Percentiles rank a stretch among this genome's conserved stretches.
These are phyloP conservation scores for Aplodontia rufa DNA, from an alignment of 2,113 vertebrate genomes.

Conservation along the genomic window DNA sequence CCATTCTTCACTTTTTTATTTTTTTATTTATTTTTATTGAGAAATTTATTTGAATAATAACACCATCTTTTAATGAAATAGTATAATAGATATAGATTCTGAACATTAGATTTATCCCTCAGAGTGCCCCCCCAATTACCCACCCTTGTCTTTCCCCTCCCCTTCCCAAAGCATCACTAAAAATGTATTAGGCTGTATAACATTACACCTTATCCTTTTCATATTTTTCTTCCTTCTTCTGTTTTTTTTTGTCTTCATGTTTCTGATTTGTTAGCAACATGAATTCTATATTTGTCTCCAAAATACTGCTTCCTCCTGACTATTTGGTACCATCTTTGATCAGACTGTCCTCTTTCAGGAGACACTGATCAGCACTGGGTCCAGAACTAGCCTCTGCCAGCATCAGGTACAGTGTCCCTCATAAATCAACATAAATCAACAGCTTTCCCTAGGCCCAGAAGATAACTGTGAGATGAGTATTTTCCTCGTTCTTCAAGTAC, in stretches of 20 bases:
- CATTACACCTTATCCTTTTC: no score
- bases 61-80: no score
- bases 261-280: background rate
- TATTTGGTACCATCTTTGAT: background rate
- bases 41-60: no score
- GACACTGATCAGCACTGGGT: background rate
- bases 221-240: background rate
- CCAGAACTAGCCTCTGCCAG: background rate
- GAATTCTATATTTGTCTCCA: background rate
- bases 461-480: background rate
- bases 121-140: no score
- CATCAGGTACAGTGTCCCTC: background rate
- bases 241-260: background rate
- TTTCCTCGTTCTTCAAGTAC: slow-evolving; percentile 24
- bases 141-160: no score
- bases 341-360: background rate
- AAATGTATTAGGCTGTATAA: no score
- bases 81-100: no score
- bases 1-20: background rate
- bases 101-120: no score
- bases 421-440: background rate
- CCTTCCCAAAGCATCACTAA: no score
- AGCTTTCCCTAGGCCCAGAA: background rate
- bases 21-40: no score
- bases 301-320: background rate